Base-by-base conservation (phyloP, 2,888 invertebrate genomes). In the Cinara cedri region DNA sequence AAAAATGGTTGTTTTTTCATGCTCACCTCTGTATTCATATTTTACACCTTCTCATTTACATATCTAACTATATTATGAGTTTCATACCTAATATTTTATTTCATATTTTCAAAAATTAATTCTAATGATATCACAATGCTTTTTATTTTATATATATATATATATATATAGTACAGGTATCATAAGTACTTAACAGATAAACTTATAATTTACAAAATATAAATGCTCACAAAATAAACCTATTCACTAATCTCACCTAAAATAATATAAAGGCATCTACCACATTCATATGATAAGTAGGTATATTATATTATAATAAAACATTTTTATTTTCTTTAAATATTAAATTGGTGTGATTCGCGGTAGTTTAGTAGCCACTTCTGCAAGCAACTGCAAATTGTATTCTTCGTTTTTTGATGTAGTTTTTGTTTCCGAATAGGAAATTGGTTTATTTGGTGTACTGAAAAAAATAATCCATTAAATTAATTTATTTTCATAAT, bases 361-460 rank as follows among this genome's bases (percentile, higher is more conserved):
- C 49, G 78, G 68, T 4, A 78, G 34, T 60, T 60, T 68, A 0
- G 78, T 78, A 0, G 78, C 78, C 21, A 70, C 68, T 13, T 78
- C 78, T 11, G 78, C 78, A 11, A 78, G 78, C 34, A 78, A 49
- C 49, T 51, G 78, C 9, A 78, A 78, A 78, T 78, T 78, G 49
- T 78, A 78, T 34, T 78, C 60, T 60, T 78, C 78, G 4, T 57
- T 57, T 68, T 49, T 51, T 26, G 11, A 11, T 34, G 49, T 16
- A 13, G 49, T 49, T 51, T 21, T 63, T 16, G 6, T 42, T 34
- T 76, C 34, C 9, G 68, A 26, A 4, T 55, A 0, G 1, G 51
- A 9, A 16, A 46, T 13, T 24, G 21, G 21, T 54, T 74, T 63
- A 13, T 21, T 65, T 3, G 16, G 1, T 42, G 6, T 21, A 11